A percentile compares a stretch with the other conserved stretches of the same genome.
Conservation (phyloP, 2,113 vertebrate genomes). For the Hyperoodon ampullatus region DNA sequence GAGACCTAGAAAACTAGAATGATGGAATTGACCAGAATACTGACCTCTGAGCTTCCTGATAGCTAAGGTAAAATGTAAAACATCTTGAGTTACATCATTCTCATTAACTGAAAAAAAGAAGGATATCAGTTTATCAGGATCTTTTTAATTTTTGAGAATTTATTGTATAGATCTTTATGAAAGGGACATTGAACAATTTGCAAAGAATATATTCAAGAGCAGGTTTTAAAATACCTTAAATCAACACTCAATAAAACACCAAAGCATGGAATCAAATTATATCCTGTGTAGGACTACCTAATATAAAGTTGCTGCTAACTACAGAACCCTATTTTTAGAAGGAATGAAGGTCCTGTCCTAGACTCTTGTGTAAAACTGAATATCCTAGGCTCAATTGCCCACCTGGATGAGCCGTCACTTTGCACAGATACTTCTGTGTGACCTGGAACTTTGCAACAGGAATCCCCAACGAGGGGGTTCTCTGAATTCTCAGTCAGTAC, state of each 20-base stretch:
- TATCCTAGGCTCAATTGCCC: not conserved
- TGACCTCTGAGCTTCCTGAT: not conserved
- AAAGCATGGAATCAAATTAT: not conserved
- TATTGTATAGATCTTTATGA: not conserved
- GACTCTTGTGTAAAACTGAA: not conserved
- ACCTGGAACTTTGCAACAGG: not conserved
- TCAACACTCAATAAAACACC: not conserved
- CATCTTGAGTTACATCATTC: not conserved
- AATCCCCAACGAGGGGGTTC: not conserved
- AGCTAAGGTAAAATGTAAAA: not conserved
- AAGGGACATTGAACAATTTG: not conserved
- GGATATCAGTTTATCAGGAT: not conserved
- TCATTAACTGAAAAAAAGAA: not conserved
- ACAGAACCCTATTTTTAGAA: not conserved
- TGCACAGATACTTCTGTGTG: not conserved
- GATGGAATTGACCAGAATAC: not conserved
- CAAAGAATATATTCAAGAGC: not conserved
- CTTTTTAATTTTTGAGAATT: not conserved
- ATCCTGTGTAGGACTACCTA: not conserved
- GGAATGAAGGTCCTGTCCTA: not conserved
- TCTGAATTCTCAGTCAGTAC: not conserved
- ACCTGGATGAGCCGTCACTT: not conserved
- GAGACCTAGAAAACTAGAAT: not conserved
- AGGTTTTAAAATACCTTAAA: not conserved
- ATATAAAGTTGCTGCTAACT: not conserved